Evolutionary conservation across 2,113 vertebrate genomes (phyloP).

Genomic region (Mugil cephalus): DNA sequence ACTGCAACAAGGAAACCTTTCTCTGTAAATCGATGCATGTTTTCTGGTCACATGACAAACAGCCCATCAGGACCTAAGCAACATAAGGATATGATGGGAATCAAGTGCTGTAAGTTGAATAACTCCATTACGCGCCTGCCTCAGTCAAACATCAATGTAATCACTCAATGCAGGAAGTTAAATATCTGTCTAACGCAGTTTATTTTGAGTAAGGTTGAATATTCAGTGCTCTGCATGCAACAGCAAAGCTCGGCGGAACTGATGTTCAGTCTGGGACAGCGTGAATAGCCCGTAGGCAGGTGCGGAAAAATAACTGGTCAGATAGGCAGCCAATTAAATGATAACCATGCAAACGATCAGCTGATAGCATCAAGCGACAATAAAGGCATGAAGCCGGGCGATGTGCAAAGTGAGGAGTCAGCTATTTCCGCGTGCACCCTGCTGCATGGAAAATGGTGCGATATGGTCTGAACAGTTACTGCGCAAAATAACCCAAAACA

Average conservation of each 20-base stretch:
- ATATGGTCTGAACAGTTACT: background rate
- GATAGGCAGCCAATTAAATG: conserved; percentile 24
- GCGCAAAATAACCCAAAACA: conserved; percentile 35
- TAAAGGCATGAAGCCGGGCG: conserved; percentile 28
- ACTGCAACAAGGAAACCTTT: conserved; percentile 12
- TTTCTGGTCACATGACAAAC: conserved; percentile 53
- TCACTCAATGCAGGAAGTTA: conserved; percentile 28
- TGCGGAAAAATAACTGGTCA: conserved; percentile 10
- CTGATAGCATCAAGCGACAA: conserved; percentile 37
- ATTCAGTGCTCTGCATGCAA: conserved; percentile 11
- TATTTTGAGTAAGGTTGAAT: conserved; percentile 26
- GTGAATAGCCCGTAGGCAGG: conserved; percentile 10
- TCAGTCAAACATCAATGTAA: conserved; percentile 35
- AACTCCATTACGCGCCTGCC: conserved; percentile 37
- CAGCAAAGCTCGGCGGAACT: conserved; percentile 29
- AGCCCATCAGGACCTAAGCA: conserved; percentile 20
- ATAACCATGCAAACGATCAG: conserved; percentile 39
- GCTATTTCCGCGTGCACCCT: conserved; percentile 28
- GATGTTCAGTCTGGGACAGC: conserved; percentile 36
- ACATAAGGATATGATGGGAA: conserved; percentile 36
- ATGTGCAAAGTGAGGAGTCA: conserved; percentile 41
- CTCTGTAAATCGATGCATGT: conserved; percentile 47
- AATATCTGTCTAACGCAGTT: conserved; percentile 30
- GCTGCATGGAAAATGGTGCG: conserved; percentile 21
- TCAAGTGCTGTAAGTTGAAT: conserved; percentile 35